Base-by-base conservation (phyloP, 1,140 invertebrate species). In the Microvelia longipes region DNA sequence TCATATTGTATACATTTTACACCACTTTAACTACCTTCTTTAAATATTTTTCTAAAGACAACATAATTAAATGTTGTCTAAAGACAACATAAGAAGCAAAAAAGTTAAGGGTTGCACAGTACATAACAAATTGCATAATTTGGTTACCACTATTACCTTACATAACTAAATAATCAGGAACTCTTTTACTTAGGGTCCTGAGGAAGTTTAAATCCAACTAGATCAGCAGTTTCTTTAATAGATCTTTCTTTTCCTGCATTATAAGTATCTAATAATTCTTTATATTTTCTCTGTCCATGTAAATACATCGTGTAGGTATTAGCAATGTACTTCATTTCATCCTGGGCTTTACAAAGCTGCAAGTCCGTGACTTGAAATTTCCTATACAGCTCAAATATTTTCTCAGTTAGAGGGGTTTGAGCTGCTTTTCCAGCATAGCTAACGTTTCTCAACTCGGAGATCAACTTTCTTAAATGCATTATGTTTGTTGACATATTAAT, bases 161-260 rank as follows among this genome's bases (percentile, higher is more conserved):
- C n/a, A n/a, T n/a, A n/a, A n/a, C n/a, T n/a, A n/a, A n/a, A n/a
- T n/a, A n/a, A n/a, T n/a, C n/a, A n/a, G n/a, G n/a, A n/a, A n/a
- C n/a, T n/a, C n/a, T n/a, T 69, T 79, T 78, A 86, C 76, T 86
- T 89, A 19, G 89, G 88, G 81, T 92, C 90, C 76, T 90, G 87
- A 0, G 91, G 91, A 29, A 94, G 78, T 76, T 91, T 92, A 74
- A 93, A 92, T 28, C 92, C 91, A 68, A 94, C 90, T 75, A 92
- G 80, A 75, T 86, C 84, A 19, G 92, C 91, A 13, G 91, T 92
- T 73, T 91, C 88, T 74, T 85, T 82, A 11, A 91, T 79, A 63
- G 82, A 85, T 66, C 89, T 80, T 78, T 93, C 91, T 24, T 90
- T 90, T 78, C 85, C 87, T 13, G 88, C 88, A 74, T 86, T 84